These are phyloP conservation scores for Schrankia costaestrigalis DNA, from an alignment of 2,888 invertebrate genomes.

Conservation along the genomic window DNA sequence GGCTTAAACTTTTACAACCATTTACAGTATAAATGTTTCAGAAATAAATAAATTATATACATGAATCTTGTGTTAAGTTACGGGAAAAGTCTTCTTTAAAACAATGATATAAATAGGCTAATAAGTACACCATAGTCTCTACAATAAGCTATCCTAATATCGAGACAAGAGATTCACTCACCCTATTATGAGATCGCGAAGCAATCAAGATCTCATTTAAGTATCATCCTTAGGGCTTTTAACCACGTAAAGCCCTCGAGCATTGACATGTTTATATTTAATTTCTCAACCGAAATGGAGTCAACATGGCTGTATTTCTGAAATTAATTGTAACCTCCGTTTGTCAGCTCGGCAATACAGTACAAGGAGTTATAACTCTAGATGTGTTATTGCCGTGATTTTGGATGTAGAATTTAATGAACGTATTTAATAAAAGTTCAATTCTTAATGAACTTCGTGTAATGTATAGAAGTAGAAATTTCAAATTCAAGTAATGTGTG, in stretches of 20 bases:
- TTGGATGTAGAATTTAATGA: not conserved
- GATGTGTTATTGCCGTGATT: conserved; percentile 5
- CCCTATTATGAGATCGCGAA: conserved; percentile 18
- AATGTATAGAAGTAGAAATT: too few species aligned
- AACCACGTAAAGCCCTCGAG: conserved; percentile 31
- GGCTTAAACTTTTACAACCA: too few species aligned
- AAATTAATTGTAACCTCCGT: conserved; percentile 63
- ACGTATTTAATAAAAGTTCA: not conserved
- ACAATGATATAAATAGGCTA: too few species aligned
- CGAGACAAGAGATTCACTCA: conserved; percentile 6
- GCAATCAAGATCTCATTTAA: conserved; percentile 43
- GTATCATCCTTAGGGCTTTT: conserved; percentile 22
- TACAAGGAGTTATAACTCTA: conserved; percentile 15
- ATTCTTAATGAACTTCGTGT: too few species aligned
- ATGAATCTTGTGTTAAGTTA: too few species aligned
- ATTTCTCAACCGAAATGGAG: conserved; percentile 53
- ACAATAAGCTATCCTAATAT: not conserved
- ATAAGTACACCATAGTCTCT: too few species aligned
- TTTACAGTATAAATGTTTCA: too few species aligned
- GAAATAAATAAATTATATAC: too few species aligned
- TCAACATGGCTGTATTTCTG: conserved; percentile 54
- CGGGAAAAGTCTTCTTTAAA: too few species aligned
- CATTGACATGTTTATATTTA: conserved; percentile 52
- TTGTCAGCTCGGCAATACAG: conserved; percentile 49
- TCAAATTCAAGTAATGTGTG: too few species aligned